Conservation (phyloP, 1,140 invertebrate species). For the Euwallacea similis region DNA sequence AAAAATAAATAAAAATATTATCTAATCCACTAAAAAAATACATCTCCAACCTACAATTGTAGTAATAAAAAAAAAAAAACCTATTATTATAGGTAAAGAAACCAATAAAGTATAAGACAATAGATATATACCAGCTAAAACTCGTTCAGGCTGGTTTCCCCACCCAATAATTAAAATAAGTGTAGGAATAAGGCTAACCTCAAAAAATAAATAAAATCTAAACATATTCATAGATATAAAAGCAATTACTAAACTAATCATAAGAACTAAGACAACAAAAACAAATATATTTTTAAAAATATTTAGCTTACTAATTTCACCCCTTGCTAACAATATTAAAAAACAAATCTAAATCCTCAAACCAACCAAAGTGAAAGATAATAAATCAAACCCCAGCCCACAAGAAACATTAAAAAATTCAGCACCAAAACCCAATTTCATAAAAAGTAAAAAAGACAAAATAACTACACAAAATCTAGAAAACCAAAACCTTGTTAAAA, state of each 20-base stretch:
- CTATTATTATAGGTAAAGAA: slow-evolving; percentile 63
- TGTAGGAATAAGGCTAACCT: slow-evolving; percentile 63
- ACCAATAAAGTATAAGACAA: slow-evolving; percentile 65
- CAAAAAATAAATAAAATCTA: slow-evolving; percentile 71
- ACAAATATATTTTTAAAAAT: slow-evolving; percentile 57
- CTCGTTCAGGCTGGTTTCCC: slow-evolving; percentile 63
- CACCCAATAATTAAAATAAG: slow-evolving; percentile 67
- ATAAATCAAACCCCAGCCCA: slow-evolving; percentile 54
- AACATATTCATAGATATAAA: slow-evolving; percentile 62
- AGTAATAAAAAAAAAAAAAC: slow-evolving; percentile 56
- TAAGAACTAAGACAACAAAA: slow-evolving; percentile 58
- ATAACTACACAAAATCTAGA: slow-evolving; percentile 55
- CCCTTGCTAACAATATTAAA: slow-evolving; percentile 59
- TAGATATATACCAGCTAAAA: slow-evolving; percentile 63
- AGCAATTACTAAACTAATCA: slow-evolving; percentile 60
- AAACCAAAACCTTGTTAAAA: background rate
- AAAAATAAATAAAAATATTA: slow-evolving; percentile 58
- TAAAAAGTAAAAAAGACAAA: slow-evolving; percentile 53
- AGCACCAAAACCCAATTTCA: slow-evolving; percentile 29
- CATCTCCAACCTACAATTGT: slow-evolving; percentile 55
- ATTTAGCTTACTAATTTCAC: slow-evolving; percentile 54
- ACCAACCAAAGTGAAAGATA: slow-evolving; percentile 58
- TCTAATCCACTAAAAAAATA: slow-evolving; percentile 50
- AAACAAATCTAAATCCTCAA: slow-evolving; percentile 59
- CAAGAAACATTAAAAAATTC: slow-evolving; percentile 54